Conservation (phyloP, 2,888 invertebrate genomes). For the Sinotaia quadrata region DNA sequence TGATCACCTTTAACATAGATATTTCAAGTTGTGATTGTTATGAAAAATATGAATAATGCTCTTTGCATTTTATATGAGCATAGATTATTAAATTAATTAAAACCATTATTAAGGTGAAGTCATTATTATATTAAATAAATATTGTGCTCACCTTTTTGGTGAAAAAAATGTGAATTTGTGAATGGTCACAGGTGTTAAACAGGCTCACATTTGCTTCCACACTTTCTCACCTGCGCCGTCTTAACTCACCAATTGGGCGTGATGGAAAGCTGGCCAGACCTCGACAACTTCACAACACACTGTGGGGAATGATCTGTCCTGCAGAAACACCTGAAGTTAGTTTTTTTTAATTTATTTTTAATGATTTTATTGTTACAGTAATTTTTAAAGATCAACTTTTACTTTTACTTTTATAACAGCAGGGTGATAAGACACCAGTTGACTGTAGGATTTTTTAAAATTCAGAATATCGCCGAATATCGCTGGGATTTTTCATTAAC, state of each 20-base stretch:
- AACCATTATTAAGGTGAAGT: too few species aligned
- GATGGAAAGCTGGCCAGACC: conserved; percentile 99
- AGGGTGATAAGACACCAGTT: too few species aligned
- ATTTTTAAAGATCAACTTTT: neutral
- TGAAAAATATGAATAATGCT: too few species aligned
- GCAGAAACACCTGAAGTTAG: conserved; percentile 98
- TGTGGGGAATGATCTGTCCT: conserved; percentile 99
- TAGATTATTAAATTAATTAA: too few species aligned
- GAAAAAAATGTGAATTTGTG: too few species aligned
- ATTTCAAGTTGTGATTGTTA: too few species aligned
- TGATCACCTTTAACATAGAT: too few species aligned
- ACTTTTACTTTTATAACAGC: neutral
- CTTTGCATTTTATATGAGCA: too few species aligned
- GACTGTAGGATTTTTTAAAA: neutral
- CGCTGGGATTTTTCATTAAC: too few species aligned
- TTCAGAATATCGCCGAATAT: neutral
- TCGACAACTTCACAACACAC: conserved; percentile 97
- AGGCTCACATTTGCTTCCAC: conserved; percentile 98
- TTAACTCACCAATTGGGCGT: conserved; percentile 98
- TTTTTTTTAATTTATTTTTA: neutral
- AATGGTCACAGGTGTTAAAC: conserved; percentile 95
- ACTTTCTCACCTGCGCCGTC: conserved; percentile 95
- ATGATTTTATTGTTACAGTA: neutral
- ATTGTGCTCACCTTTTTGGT: too few species aligned
- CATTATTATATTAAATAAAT: too few species aligned